Conservation (phyloP, 2,888 invertebrate species). For the Taphrorychus bicolor region DNA sequence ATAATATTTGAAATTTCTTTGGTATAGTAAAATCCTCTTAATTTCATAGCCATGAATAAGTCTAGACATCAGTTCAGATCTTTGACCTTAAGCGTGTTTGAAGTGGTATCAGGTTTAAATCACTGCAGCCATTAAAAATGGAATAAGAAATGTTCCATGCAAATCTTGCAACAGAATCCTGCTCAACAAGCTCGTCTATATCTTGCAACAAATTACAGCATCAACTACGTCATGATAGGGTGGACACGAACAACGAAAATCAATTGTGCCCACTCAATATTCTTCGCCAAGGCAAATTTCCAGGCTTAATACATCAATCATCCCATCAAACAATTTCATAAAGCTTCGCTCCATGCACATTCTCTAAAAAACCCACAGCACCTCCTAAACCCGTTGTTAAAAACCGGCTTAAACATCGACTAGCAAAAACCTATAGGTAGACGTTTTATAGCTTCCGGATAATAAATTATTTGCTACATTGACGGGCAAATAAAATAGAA, state of each 20-base stretch:
- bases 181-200: no score
- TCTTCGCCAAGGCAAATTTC: background rate
- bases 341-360: background rate
- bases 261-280: background rate
- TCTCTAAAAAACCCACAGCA: constrained; percentile 9
- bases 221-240: no score
- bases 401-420: constrained; percentile 14
- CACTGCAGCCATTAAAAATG: background rate
- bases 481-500: constrained; percentile 34
- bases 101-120: background rate
- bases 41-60: no score
- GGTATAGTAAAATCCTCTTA: background rate
- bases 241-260: background rate
- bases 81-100: background rate
- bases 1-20: background rate
- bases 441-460: constrained; percentile 15
- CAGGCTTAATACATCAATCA: constrained; percentile 14
- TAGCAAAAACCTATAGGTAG: constrained; percentile 22
- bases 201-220: no score
- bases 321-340: background rate
- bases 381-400: constrained; percentile 19
- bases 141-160: background rate
- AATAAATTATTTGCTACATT: constrained; percentile 33
- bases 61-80: no score
- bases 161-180: no score